Percentiles rank a stretch among this genome's conserved stretches.
These are phyloP conservation scores for Gasteruption jaculator DNA, from an alignment of 2,888 invertebrate species.

Conservation along the genomic window DNA sequence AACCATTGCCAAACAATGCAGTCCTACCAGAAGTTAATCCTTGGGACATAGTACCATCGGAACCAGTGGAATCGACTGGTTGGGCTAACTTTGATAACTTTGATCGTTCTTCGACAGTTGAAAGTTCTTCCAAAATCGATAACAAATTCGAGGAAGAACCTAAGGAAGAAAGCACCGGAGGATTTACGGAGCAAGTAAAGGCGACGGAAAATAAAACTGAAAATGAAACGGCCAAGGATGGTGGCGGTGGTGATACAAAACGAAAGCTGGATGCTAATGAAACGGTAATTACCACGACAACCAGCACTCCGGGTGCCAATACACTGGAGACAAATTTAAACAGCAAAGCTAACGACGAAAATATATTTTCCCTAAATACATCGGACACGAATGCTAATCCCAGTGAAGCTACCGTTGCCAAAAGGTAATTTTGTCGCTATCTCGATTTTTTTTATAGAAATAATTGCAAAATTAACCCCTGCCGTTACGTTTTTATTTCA, in stretches of 20 bases:
- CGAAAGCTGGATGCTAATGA: conserved; percentile 1
- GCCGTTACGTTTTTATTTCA: conserved; percentile 16
- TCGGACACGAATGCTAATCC: conserved; percentile 37
- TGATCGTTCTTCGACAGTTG: conserved; percentile 33
- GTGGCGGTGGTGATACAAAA: conserved; percentile 17
- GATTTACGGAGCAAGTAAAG: conserved; percentile 9
- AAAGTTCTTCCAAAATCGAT: conserved; percentile 24
- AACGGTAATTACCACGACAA: conserved; percentile 10
- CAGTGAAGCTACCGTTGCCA: conserved; percentile 27
- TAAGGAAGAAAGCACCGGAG: conserved; percentile 13
- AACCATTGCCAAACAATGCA: conserved; percentile 25
- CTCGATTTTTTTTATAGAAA: conserved; percentile 4
- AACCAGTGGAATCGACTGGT: conserved; percentile 38
- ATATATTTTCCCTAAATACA: conserved; percentile 24
- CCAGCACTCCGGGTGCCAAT: conserved; percentile 9
- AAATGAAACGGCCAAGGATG: conserved; percentile 11
- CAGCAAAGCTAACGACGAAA: conserved; percentile 22
- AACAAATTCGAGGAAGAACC: conserved; percentile 22
- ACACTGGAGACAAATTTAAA: conserved; percentile 22
- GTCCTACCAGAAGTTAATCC: conserved; percentile 36
- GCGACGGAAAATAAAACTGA: conserved; percentile 14
- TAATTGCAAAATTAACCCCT: conserved; percentile 3
- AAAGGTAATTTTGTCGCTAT: conserved; percentile 27
- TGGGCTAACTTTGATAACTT: conserved; percentile 49
- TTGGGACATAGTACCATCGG: conserved; percentile 36